Percentiles rank a stretch among this genome's conserved stretches.
These are phyloP conservation scores for Leucoraja ocellata DNA, from an alignment of 2,797 vertebrate genomes.

Conservation along the genomic window DNA sequence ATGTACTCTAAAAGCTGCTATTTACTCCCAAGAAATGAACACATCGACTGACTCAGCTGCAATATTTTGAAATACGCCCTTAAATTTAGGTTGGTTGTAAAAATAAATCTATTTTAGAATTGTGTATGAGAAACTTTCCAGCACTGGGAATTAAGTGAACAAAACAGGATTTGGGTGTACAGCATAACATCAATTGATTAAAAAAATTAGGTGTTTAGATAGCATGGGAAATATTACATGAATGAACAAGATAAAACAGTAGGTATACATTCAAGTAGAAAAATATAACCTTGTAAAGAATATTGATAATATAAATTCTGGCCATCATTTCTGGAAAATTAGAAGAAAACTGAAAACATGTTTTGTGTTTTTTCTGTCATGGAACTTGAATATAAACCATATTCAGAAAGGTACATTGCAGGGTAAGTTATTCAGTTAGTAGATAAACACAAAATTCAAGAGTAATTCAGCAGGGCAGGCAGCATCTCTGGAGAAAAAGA, in stretches of 20 bases:
- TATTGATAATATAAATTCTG: conserved; percentile 28
- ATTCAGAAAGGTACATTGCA: neutral
- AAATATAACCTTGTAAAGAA: neutral
- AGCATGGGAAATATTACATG: neutral
- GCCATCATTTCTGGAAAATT: conserved; percentile 17
- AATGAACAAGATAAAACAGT: conserved; percentile 31
- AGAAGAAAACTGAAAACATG: conserved; percentile 24
- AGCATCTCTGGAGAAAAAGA: too few species aligned
- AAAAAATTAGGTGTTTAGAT: conserved; percentile 8
- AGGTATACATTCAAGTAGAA: neutral
- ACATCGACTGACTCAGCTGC: too few species aligned
- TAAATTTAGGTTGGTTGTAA: too few species aligned
- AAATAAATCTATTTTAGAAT: conserved; percentile 35
- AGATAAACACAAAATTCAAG: too few species aligned
- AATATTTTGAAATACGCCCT: too few species aligned
- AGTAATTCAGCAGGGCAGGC: too few species aligned
- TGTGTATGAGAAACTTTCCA: conserved; percentile 25
- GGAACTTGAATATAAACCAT: neutral
- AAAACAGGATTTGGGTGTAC: conserved; percentile 35
- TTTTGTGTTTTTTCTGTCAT: conserved; percentile 23
- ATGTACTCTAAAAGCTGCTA: too few species aligned
- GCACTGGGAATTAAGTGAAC: neutral
- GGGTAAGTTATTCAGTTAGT: neutral
- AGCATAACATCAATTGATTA: conserved; percentile 16
- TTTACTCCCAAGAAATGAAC: too few species aligned